Conservation (phyloP, 2,888 invertebrate species). For the Elmis aenea region DNA sequence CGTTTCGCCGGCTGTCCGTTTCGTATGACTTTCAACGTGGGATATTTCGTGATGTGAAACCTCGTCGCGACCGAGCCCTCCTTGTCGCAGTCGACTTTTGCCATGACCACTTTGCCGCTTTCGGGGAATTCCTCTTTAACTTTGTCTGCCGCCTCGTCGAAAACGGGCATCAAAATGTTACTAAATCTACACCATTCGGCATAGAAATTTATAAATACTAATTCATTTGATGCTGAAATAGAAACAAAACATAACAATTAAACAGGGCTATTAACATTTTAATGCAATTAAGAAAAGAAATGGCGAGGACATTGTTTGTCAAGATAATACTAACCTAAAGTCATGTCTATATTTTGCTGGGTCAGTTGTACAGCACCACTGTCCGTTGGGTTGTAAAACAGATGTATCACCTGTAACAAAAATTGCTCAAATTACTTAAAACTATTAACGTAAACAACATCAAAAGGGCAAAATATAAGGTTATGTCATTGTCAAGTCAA, state of each 20-base stretch:
- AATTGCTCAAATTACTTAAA: not conserved
- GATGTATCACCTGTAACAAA: conserved; percentile 49
- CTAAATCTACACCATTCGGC: conserved; percentile 99
- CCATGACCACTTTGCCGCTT: conserved; percentile 83
- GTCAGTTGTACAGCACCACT: conserved; percentile 80
- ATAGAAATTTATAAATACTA: conserved; percentile 98
- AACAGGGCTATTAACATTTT: not conserved
- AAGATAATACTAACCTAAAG: conserved; percentile 62
- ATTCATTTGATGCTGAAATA: conserved; percentile 85
- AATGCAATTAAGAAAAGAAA: no score
- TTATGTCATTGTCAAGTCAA: conserved; percentile 3
- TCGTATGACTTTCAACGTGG: conserved; percentile 90
- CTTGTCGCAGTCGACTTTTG: conserved; percentile 94
- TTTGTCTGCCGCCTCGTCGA: conserved; percentile 91
- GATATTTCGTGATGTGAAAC: conserved; percentile 97
- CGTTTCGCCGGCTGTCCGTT: conserved; percentile 87
- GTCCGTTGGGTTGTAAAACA: conserved; percentile 70
- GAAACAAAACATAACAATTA: conserved; percentile 17
- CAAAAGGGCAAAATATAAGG: conserved; percentile 1
- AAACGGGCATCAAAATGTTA: conserved; percentile 92
- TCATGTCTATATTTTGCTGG: conserved; percentile 76
- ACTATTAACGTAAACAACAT: not conserved
- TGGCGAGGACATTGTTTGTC: no score
- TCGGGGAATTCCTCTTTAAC: conserved; percentile 74
- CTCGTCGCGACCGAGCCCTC: conserved; percentile 82